These are phyloP conservation scores for Heterodera schachtii DNA, from an alignment of 1,140 invertebrate genomes.

Conservation along the genomic window DNA sequence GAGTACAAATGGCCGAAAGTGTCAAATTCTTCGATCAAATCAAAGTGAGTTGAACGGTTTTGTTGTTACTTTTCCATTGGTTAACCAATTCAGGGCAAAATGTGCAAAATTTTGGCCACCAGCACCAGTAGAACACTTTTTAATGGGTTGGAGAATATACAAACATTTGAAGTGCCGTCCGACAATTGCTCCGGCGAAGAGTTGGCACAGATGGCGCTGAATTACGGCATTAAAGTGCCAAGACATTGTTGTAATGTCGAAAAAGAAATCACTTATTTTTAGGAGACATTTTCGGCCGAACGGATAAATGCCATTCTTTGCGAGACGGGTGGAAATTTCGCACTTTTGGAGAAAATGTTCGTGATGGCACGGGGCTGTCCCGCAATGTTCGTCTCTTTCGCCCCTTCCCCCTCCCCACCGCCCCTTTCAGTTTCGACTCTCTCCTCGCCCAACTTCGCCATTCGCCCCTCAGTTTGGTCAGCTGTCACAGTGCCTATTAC, in stretches of 20 bases:
- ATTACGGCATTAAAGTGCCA: slow-evolving; percentile 6
- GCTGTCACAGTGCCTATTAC: slow-evolving; percentile 17
- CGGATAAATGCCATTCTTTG: background rate
- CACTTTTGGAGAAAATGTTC: slow-evolving; percentile 23
- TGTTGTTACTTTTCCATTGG: background rate
- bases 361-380: slow-evolving; percentile 13
- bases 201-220: background rate
- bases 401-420: background rate
- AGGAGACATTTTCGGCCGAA: background rate
- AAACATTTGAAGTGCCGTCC: background rate
- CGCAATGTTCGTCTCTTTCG: background rate
- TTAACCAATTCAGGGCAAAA: background rate
- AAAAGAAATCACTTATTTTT: background rate
- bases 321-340: slow-evolving; percentile 20
- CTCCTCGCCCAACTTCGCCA: slow-evolving; percentile 1
- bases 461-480: background rate
- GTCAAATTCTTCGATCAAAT: slow-evolving; percentile 16
- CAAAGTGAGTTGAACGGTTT: background rate
- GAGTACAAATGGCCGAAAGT: slow-evolving; percentile 17
- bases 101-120: slow-evolving; percentile 27
- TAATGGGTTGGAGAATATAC: background rate
- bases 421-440: background rate
- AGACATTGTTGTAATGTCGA: background rate
- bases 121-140: slow-evolving; percentile 17
- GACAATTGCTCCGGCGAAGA: slow-evolving; percentile 1